A percentile compares a stretch with the other conserved stretches of the same genome.
Conservation (phyloP, 1,140 invertebrate genomes). For the Caenorhabditis brenneri region DNA sequence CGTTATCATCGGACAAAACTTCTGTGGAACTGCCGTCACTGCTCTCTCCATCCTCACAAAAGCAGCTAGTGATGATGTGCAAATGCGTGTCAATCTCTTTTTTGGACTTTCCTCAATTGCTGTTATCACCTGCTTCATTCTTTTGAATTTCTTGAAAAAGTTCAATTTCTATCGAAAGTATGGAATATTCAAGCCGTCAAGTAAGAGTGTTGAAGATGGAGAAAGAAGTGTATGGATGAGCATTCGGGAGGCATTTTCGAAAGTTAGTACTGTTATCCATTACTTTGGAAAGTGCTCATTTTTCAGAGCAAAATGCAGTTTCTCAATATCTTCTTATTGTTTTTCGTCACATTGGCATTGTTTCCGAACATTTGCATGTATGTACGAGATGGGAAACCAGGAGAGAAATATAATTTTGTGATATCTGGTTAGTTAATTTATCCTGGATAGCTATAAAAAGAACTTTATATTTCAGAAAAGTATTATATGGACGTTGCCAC, state of each 20-base stretch:
- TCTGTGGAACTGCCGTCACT: not conserved
- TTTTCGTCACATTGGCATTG: conserved; percentile 4
- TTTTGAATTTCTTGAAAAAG: not conserved
- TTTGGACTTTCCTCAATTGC: not conserved
- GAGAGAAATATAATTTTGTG: not conserved
- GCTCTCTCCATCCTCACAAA: not conserved
- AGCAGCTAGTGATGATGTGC: conserved; percentile 27
- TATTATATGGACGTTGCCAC: not conserved
- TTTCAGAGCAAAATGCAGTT: conserved; percentile 76
- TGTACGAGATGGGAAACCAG: not conserved
- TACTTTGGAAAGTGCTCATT: not conserved
- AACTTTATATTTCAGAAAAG: not conserved
- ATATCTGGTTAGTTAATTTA: not conserved
- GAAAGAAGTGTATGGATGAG: not conserved
- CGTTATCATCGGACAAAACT: not conserved
- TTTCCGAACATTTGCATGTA: conserved; percentile 31
- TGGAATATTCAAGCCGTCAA: not conserved
- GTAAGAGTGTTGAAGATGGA: not conserved
- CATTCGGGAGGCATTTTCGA: conserved; percentile 47
- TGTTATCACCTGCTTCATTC: not conserved
- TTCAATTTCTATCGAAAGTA: not conserved
- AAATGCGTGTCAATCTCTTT: conserved; percentile 18
- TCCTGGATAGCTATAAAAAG: not conserved
- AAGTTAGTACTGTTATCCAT: conserved; percentile 4
- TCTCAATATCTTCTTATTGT: not conserved